Evolutionary conservation across 2,888 invertebrate species (phyloP), one percentile per base, ranked within the genome.

Genomic region (Cosmia trapezina): DNA sequence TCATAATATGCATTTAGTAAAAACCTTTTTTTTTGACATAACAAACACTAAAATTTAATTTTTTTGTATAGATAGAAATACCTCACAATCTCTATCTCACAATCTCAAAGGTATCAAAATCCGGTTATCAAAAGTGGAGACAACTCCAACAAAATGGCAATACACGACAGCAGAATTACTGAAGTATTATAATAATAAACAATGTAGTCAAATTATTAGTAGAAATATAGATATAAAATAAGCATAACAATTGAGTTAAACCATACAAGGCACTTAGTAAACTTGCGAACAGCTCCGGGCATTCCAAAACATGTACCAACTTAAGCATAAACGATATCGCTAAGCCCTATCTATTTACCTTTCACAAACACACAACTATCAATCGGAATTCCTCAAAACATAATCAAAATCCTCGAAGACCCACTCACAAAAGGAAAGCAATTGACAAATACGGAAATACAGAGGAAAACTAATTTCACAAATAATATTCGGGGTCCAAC

Each of bases 401-500:
- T 62, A 56, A 67, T 72, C 82, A 72, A 65, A 71, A 72, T 61
- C 64, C 54, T 68, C 22, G 28, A 57, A 19, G 70, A 80, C 54
- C 64, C 61, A 65, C 67, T 70, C n/a, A 68, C 73, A 67, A 73
- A 70, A 82, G 73, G 72, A 70, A 77, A 83, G 71, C 80, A 85
- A 83, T 83, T 41, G 70, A 61, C 70, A 69, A 69, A 80, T 77
- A 59, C 66, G 66, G 74, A 73, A 78, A 70, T 74, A 74, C 65
- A 75, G 72, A 73, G 59, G 74, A 78, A 72, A 85, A 86, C 86
- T 86, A 85, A 85, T 86, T 85, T 81, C 73, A 61, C 81, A 86
- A 86, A 86, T 86, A 79, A 83, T 85, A 84, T 85, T 84, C 81
- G 67, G 71, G 67, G 64, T 19, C 57, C 54, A 43, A 66, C 70